Conservation (phyloP, 2,888 invertebrate genomes). For the Kryphioiulus occultus region DNA sequence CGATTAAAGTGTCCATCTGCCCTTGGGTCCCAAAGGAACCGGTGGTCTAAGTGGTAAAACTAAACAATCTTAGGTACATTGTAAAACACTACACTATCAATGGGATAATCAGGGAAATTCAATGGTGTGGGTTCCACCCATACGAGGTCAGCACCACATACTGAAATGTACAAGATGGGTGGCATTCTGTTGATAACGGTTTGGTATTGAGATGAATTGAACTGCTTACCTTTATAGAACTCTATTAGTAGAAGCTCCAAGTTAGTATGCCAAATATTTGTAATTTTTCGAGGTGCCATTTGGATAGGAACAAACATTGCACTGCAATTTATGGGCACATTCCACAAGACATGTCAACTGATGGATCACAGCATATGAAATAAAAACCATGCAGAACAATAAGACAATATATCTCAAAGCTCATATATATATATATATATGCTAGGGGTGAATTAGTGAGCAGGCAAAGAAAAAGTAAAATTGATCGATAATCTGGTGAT, state of each 20-base stretch:
- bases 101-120: too few species aligned
- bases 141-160: too few species aligned
- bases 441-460: too few species aligned
- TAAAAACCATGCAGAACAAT: too few species aligned
- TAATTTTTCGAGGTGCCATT: conserved; percentile 7
- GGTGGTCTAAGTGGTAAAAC: not conserved
- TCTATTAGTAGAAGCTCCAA: conserved; percentile 1
- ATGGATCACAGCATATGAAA: not conserved
- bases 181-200: too few species aligned
- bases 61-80: not conserved
- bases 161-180: too few species aligned
- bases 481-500: too few species aligned
- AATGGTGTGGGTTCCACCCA: too few species aligned
- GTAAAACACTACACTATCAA: not conserved
- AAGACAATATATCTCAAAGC: too few species aligned
- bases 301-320: conserved; percentile 9
- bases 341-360: not conserved
- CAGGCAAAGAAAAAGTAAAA: too few species aligned
- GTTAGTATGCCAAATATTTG: not conserved
- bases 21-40: not conserved
- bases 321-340: not conserved
- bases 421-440: too few species aligned
- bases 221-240: not conserved
- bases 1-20: not conserved
- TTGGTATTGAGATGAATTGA: too few species aligned